Evolutionary conservation across 2,797 vertebrate species (phyloP).

Genomic region (Macropodus opercularis): DNA sequence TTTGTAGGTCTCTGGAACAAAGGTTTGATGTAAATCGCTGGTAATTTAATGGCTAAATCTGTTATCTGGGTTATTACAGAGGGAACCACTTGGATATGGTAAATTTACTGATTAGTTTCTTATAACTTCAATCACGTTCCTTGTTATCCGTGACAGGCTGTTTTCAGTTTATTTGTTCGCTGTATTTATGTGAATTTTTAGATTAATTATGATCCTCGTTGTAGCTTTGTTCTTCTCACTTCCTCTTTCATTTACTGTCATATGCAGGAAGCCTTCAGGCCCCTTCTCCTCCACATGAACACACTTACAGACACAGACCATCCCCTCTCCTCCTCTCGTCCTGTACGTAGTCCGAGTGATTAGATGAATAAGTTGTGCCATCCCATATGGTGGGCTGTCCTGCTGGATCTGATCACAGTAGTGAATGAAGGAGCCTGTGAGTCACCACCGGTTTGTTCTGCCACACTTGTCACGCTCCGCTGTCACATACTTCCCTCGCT

Average conservation of each 20-base stretch:
- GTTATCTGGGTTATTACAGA: constrained; percentile 24
- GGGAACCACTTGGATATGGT: constrained; percentile 1
- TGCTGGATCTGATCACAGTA: constrained; percentile 78
- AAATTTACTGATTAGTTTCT: constrained; percentile 35
- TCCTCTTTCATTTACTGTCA: constrained; percentile 66
- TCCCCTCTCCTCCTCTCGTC: constrained; percentile 57
- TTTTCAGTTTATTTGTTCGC: constrained; percentile 23
- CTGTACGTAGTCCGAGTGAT: constrained; percentile 75
- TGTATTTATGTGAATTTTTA: no score
- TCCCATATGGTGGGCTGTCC: constrained; percentile 85
- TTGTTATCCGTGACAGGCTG: constrained; percentile 10
- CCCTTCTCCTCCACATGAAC: constrained; percentile 31
- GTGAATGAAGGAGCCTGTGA: constrained; percentile 77
- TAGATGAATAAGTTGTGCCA: constrained; percentile 83
- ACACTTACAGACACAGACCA: constrained; percentile 39
- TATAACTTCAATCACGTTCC: constrained; percentile 20
- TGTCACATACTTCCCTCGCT: constrained; percentile 63
- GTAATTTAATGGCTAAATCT: constrained; percentile 28
- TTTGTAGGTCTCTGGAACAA: constrained; percentile 34
- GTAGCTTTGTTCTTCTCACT: constrained; percentile 41
- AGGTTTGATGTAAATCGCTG: constrained; percentile 36
- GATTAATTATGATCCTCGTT: constrained; percentile 49
- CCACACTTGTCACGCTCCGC: constrained; percentile 71
- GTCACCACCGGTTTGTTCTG: constrained; percentile 84
- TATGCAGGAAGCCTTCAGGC: constrained; percentile 59